Percentiles rank a stretch among this genome's conserved stretches.
These are phyloP conservation scores for Leptobrachium ailaonicum DNA, from an alignment of 2,113 vertebrate species.

Conservation along the genomic window DNA sequence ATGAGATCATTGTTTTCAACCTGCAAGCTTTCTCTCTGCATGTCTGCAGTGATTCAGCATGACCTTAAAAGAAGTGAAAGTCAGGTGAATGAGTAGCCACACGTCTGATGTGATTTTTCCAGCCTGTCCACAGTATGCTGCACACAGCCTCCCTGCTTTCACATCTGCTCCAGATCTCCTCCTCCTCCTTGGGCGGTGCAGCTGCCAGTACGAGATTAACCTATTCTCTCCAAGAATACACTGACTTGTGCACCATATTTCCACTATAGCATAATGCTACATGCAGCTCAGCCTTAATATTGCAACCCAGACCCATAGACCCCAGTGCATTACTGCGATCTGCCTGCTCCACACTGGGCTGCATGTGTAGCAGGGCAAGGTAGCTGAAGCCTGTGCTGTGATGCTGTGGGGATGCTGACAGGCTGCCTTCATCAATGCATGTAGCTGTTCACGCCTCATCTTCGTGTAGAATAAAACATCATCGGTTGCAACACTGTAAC, in stretches of 20 bases:
- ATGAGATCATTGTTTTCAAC: too few species aligned
- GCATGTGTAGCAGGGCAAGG: neutral
- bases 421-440: slow-evolving; percentile 14
- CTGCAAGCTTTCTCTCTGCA: too few species aligned
- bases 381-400: neutral
- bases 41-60: too few species aligned
- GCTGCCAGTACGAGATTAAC: neutral
- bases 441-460: slow-evolving; percentile 18
- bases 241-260: neutral
- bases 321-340: too few species aligned
- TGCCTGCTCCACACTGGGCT: too few species aligned
- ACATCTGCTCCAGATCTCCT: neutral
- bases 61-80: too few species aligned
- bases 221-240: neutral
- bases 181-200: neutral
- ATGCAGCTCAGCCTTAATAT: too few species aligned
- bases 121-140: neutral
- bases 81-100: too few species aligned
- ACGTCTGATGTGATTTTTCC: too few species aligned
- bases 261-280: neutral
- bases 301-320: too few species aligned
- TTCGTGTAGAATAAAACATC: slow-evolving; percentile 2
- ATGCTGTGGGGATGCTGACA: neutral
- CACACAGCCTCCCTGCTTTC: neutral
- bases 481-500: slow-evolving; percentile 1